Evolutionary conservation across 2,797 vertebrate species (phyloP), one percentile per base, ranked within the genome.

Genomic region (Melopsittacus undulatus): DNA sequence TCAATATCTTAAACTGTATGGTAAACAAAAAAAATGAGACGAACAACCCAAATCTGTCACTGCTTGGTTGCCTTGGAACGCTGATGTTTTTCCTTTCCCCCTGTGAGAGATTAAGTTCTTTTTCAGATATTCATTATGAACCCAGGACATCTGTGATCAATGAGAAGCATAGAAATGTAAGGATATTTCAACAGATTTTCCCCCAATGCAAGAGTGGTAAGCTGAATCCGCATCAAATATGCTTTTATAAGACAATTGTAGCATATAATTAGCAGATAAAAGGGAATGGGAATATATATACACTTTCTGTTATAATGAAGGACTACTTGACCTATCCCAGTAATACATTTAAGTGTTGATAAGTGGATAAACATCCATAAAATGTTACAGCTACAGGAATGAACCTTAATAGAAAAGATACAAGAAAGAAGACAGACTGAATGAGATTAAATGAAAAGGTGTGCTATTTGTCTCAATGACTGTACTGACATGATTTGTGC

Each of bases 1-100:
- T 94, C 88, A 96, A 77, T 89, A 93, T 66, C 59, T 91, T 94
- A 89, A 96, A 93, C 72, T 62, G 34, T 82, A 69, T 48, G 29
- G 52, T 87, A 96, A 97, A 96, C 78, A 94, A 4, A 82, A 62
- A 66, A 73, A 69, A 96, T 61, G 63, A 94, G 82, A 52, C 66
- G 66, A 95, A 87, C 46, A 94, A 90, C 69, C 80, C 56, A 84
- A 80, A 95, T 94, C 72, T 59, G 70, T 92, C 77, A 92, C 46
- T 91, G 64, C 30, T 87, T 42, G 5, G 1, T 70, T 90, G 52
- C 3, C 1, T 80, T 83, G 87, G 56, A 66, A 95, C 86, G 32
- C 36, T 20, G 45, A 79, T 43, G 15, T 15, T 13, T 4, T 9
- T 32, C 68, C 40, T 48, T 61, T 80, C 48, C 36, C 13, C 63